Percentiles rank a stretch among this genome's conserved stretches.
These are phyloP conservation scores for Sorex araneus DNA, from an alignment of 2,113 vertebrate genomes.

Conservation along the genomic window DNA sequence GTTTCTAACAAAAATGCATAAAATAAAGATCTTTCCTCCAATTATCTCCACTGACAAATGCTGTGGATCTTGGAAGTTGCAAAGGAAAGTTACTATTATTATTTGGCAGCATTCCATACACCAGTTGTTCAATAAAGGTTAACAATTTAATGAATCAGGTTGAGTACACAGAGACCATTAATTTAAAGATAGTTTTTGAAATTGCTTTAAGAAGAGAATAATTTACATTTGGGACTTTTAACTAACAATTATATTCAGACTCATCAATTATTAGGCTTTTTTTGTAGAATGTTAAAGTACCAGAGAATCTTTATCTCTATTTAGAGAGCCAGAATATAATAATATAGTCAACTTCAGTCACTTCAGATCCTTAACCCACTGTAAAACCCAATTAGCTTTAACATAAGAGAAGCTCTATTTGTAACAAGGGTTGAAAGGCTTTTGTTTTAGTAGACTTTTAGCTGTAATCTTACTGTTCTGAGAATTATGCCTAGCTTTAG, in stretches of 20 bases:
- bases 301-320: background rate
- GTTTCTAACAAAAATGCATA: background rate
- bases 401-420: background rate
- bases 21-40: conserved; percentile 25
- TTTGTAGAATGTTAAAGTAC: too few relatives aligned
- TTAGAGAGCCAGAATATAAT: background rate
- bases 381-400: background rate
- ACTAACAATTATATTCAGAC: background rate
- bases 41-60: conserved; percentile 19
- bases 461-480: background rate
- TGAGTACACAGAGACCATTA: background rate
- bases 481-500: background rate
- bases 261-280: background rate
- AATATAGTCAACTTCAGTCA: rapidly evolving
- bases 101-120: background rate
- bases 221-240: background rate
- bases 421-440: rapidly evolving
- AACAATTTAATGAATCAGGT: background rate
- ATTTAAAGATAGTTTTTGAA: background rate
- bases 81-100: background rate
- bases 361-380: background rate
- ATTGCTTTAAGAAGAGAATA: background rate
- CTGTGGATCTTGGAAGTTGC: background rate
- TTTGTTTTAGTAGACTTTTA: background rate
- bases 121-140: conserved; percentile 13